A percentile compares a stretch with the other conserved stretches of the same genome.
These are phyloP conservation scores for Myotis lucifugus DNA, from an alignment of 2,113 vertebrate genomes.

Conservation along the genomic window DNA sequence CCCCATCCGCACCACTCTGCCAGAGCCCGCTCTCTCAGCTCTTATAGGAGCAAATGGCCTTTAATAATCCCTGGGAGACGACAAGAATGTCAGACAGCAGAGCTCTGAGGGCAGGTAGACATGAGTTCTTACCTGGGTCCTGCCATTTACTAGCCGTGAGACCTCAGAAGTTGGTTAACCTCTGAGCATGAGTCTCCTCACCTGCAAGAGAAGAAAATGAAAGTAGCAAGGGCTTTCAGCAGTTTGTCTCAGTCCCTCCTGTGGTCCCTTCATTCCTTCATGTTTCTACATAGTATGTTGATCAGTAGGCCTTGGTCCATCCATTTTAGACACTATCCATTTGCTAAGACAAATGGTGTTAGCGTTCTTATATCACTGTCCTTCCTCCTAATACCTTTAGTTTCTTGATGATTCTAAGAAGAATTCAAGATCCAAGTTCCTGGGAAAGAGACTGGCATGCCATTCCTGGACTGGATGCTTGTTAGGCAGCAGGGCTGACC, in stretches of 20 bases:
- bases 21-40: not conserved
- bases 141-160: rapidly evolving
- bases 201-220: not conserved
- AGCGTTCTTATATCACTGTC: not conserved
- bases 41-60: not conserved
- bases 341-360: not conserved
- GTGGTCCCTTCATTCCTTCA: not conserved
- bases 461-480: not conserved
- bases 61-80: not conserved
- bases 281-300: not conserved
- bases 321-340: not conserved
- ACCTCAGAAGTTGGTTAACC: not conserved
- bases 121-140: not conserved
- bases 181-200: not conserved
- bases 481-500: not conserved
- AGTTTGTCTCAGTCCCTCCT: not conserved
- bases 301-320: not conserved
- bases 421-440: not conserved
- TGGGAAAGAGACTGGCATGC: not conserved
- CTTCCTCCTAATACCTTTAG: not conserved
- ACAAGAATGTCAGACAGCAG: not conserved
- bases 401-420: not conserved
- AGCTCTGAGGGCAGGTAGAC: not conserved
- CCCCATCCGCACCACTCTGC: not conserved
- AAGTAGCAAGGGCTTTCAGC: not conserved